phyloP scores from a whole-genome alignment of 2,888 invertebrate species.

The Rhodophaea formosa region DNA sequence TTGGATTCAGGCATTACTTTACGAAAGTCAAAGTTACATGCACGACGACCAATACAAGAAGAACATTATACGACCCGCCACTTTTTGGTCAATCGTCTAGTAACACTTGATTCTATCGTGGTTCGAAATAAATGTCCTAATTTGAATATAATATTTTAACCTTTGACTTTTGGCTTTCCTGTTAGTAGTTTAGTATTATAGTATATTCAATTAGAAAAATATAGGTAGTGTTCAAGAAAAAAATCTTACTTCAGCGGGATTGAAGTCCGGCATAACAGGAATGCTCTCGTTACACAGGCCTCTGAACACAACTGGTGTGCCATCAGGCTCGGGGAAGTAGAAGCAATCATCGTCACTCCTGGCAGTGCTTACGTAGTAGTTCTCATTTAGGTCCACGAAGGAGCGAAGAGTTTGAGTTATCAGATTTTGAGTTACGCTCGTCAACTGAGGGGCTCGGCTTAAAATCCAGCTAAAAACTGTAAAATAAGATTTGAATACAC shows the following conservation, averaged over 20 bases:
- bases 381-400: constrained; percentile 42
- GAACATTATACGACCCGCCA: too few relatives aligned
- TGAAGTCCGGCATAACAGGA: constrained; percentile 42
- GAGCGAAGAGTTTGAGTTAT: constrained; percentile 45
- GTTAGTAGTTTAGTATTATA: too few relatives aligned
- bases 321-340: constrained; percentile 43
- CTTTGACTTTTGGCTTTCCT: too few relatives aligned
- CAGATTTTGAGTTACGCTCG: constrained; percentile 30
- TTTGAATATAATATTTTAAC: too few relatives aligned
- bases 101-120: too few relatives aligned
- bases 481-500: constrained; percentile 17
- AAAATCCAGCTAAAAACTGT: constrained; percentile 69
- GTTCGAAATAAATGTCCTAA: too few relatives aligned
- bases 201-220: too few relatives aligned
- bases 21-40: too few relatives aligned
- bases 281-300: constrained; percentile 48
- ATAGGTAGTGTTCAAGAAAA: background rate
- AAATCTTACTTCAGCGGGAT: constrained; percentile 45
- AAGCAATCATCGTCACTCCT: constrained; percentile 50
- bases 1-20: too few relatives aligned
- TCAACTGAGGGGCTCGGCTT: constrained; percentile 47
- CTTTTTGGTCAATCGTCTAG: too few relatives aligned
- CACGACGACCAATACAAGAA: too few relatives aligned
- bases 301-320: constrained; percentile 44
- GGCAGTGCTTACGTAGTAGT: constrained; percentile 41